These are phyloP conservation scores for Pseudopodoces humilis DNA, from an alignment of 2,113 vertebrate species.

Conservation along the genomic window DNA sequence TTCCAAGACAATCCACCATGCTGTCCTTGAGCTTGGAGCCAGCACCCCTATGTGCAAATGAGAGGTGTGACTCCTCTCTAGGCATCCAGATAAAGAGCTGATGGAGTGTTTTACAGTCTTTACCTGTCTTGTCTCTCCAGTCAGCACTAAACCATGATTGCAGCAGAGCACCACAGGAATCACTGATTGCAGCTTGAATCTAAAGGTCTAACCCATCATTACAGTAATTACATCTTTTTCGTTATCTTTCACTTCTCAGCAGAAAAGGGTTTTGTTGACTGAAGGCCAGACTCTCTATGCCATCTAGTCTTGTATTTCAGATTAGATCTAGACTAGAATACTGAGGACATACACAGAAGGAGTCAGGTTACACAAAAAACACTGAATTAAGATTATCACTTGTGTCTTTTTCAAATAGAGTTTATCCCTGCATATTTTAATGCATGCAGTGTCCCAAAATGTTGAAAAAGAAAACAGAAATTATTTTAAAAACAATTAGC, in stretches of 20 bases:
- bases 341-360: neutral
- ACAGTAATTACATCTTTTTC: constrained; percentile 55
- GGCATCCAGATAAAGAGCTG: neutral
- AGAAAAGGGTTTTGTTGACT: constrained; percentile 42
- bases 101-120: constrained; percentile 24
- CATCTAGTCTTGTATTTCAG: neutral
- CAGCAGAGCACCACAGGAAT: constrained; percentile 40
- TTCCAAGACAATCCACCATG: neutral
- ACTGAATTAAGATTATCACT: neutral
- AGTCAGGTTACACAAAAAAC: neutral
- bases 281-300: constrained; percentile 1
- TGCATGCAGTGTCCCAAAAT: neutral
- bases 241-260: constrained; percentile 34
- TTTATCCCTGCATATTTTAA: neutral
- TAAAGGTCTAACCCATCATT: constrained; percentile 51
- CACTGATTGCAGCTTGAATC: constrained; percentile 59
- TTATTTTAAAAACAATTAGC: neutral
- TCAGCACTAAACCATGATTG: constrained; percentile 49
- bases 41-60: neutral
- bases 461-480: neutral
- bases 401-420: neutral
- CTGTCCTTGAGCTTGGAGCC: neutral
- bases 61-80: neutral
- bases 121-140: constrained; percentile 34
- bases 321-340: neutral